Evolutionary conservation across 35 echinoderm and acorn worm species (phyloP), one percentile per base, ranked within the genome.

Genomic region (Apostichopus parvimensis): DNA sequence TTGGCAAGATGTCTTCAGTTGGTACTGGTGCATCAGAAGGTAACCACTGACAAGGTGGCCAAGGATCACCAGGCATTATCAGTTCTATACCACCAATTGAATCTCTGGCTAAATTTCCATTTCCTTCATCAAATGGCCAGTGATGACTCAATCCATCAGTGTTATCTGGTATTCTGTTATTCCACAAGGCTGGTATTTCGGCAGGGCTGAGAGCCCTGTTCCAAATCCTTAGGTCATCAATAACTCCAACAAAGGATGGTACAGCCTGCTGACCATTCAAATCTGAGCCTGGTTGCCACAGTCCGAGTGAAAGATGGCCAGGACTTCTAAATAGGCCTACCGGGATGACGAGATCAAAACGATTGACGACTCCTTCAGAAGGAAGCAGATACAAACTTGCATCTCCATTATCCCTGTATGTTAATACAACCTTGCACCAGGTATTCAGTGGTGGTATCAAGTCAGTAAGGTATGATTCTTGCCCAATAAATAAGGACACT

Each of bases 101-200:
- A 85, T 98, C 96, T 60, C 66, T 83, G 25, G 92, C 89, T 21
- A 77, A 12, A 15, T 60, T 70, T 73, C 96, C 96, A 86, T 98
- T 82, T 73, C 93, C 96, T 88, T 98, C 96, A 83, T 98, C 92
- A 77, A 98, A 93, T 79, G 93, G 91, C 96, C 96, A 98, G 22
- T 83, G 92, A 57, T 77, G 87, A 5, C 76, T 83, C 23, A 98
- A 26, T 17, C 87, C 88, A 70, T 70, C 52, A 24, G 79, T 86
- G 64, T 91, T 57, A 5, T 60, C 20, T 72, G 87, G 77, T 57
- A 94, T 53, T 8, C 72, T n/a, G n/a, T 55, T 80, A 56, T 52
- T 82, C 96, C 96, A 98, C 12, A 98, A 85, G 17, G 87, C 92
- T 91, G 80, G 15, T 64, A 95, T 78, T 73, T 93, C 93, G 6